A percentile compares a stretch with the other conserved stretches of the same genome.
These are phyloP conservation scores for Drosophila koepferae DNA, from an alignment of 2,888 invertebrate genomes.

Conservation along the genomic window DNA sequence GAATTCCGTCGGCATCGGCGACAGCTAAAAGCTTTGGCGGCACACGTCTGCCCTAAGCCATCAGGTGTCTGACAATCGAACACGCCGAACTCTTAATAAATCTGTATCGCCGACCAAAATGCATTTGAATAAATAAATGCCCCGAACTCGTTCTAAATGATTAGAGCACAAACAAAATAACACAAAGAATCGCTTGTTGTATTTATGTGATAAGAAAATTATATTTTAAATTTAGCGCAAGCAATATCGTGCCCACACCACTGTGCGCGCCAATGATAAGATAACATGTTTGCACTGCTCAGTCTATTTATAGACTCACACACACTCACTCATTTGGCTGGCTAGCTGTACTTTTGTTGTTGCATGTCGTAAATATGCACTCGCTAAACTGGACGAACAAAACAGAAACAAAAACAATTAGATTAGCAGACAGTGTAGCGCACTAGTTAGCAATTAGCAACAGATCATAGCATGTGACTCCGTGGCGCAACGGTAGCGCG, in stretches of 20 bases:
- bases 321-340: background rate
- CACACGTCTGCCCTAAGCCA: slow-evolving; percentile 50
- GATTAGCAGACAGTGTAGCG: slow-evolving; percentile 1
- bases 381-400: slow-evolving; percentile 9
- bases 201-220: background rate
- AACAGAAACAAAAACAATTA: slow-evolving; percentile 6
- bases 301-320: background rate
- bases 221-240: slow-evolving; percentile 14
- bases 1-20: slow-evolving; percentile 61
- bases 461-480: slow-evolving; percentile 44
- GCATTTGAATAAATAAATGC: slow-evolving; percentile 13
- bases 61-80: slow-evolving; percentile 29
- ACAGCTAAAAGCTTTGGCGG: slow-evolving; percentile 79
- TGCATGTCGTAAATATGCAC: slow-evolving; percentile 10
- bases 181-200: background rate
- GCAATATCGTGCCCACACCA: background rate
- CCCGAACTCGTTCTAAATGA: background rate
- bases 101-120: slow-evolving; percentile 21
- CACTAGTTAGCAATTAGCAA: slow-evolving; percentile 17
- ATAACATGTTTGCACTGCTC: slow-evolving; percentile 3
- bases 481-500: slow-evolving; percentile 64
- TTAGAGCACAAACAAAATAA: background rate
- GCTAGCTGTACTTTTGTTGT: slow-evolving; percentile 8
- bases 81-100: slow-evolving; percentile 4
- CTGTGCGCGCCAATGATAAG: slow-evolving; percentile 10